Base-by-base conservation (phyloP, 23 tunicate species). In the Corella eumyota region DNA sequence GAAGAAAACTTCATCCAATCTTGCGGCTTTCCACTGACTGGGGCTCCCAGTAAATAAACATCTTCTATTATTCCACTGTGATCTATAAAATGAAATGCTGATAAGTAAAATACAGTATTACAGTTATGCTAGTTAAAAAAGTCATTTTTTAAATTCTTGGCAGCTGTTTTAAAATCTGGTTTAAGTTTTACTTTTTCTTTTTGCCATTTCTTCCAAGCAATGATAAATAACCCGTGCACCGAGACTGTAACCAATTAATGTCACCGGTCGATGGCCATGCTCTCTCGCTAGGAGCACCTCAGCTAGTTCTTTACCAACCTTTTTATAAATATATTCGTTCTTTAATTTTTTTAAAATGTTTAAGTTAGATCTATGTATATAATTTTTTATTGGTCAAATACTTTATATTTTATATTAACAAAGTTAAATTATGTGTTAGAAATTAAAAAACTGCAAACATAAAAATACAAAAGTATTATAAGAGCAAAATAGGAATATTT, bases 251-350 rank as follows among this genome's bases (percentile, higher is more conserved):
- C 99, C 99, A 30, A 93, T 73, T 57, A 93, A 62, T 7, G 95
- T 73, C 4, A 93, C 99, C 35, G 99, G 99, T 30, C 99, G 78
- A 32, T 73, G 77, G 6, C 99, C 99, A 55, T 93, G 99, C 31
- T 84, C 90, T 47, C 95, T 70, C 7, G 86, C 73, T 1, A 76
- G 48, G 28, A 93, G 49, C 13, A 93, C 85, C 60, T 93, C 85
- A 7, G 99, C 99, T 0, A 93, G 78, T 36, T 93, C 80, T 64
- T 66, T 62, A n/a, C 99, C 95, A 44, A 73, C 94, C 93, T 85
- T 25, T 1, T 44, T n/a, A n/a, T n/a, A n/a, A n/a, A 62, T 21
- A 3, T 37, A 53, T 21, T 25, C 6, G 17, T 63, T 63, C 6
- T 63, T 38, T n/a, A n/a, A n/a, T n/a, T n/a, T n/a, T n/a, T n/a